Evolutionary conservation across 2,797 vertebrate genomes (phyloP).

Genomic region (Onychomys leucogaster): DNA sequence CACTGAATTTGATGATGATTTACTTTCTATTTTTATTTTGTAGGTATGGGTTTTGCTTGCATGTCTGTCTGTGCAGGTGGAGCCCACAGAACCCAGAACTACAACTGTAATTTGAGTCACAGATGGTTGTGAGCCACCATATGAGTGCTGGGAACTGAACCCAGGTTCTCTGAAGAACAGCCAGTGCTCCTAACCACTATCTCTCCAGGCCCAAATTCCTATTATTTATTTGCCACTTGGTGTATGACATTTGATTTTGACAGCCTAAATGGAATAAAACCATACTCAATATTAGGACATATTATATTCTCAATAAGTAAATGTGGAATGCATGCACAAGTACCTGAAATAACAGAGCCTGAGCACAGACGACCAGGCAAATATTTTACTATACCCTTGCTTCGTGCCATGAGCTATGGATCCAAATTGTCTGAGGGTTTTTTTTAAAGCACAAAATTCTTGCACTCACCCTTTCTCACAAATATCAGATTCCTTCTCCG

Average conservation of each 20-base stretch:
- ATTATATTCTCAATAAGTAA: not conserved
- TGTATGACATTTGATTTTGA: not conserved
- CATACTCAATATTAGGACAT: not conserved
- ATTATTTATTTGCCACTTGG: not conserved
- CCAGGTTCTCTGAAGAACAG: not conserved
- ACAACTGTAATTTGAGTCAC: not conserved
- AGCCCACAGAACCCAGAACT: not conserved
- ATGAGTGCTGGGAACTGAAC: not conserved
- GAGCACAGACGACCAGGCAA: not conserved
- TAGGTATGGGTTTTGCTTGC: not conserved
- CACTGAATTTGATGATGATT: not conserved
- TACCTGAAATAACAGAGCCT: not conserved
- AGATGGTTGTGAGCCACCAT: not conserved
- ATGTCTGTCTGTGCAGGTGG: not conserved
- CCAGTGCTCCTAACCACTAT: not conserved
- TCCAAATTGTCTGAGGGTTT: not conserved
- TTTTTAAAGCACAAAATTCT: not conserved
- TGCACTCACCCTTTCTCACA: not conserved
- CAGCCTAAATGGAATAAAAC: not conserved
- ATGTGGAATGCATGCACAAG: not conserved
- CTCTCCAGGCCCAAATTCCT: not conserved
- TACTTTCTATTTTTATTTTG: not conserved
- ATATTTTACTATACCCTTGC: not conserved
- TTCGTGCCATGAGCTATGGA: not conserved
- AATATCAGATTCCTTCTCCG: not conserved